A percentile compares a stretch with the other conserved stretches of the same genome.
Evolutionary conservation across 2,113 vertebrate genomes (phyloP).

Genomic region (Sinocyclocheilus maitianheensis): DNA sequence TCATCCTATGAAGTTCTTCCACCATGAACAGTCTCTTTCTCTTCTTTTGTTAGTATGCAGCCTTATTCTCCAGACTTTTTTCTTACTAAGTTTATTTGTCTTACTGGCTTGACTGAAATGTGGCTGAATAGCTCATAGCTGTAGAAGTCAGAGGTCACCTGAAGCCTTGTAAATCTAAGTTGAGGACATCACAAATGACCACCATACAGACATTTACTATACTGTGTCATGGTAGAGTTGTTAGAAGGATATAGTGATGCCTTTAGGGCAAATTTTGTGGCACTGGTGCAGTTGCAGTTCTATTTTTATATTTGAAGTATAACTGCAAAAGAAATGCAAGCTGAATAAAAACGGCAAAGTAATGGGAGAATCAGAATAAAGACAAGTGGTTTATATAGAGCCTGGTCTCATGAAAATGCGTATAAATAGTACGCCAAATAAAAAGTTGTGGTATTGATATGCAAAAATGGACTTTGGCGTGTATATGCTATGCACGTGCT

Average conservation of each 20-base stretch:
- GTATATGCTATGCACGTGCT: no score
- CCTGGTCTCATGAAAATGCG: no score
- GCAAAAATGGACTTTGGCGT: no score
- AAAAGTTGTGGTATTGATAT: no score
- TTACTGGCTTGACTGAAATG: background rate
- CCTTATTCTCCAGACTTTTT: background rate
- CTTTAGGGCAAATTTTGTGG: background rate
- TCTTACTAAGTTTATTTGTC: background rate
- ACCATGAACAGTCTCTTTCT: background rate
- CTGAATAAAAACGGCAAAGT: background rate
- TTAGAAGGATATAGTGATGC: background rate
- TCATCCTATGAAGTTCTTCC: background rate
- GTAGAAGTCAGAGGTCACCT: slow-evolving; percentile 13
- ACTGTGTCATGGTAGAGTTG: background rate
- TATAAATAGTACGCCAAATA: no score
- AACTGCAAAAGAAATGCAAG: background rate
- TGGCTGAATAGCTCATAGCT: background rate
- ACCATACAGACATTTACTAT: slow-evolving; percentile 1
- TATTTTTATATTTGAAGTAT: no score
- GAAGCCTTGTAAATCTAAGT: slow-evolving; percentile 6
- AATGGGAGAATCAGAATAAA: background rate
- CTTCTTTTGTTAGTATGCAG: background rate
- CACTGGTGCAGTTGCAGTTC: background rate
- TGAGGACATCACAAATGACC: background rate
- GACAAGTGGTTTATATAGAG: background rate